Conservation (phyloP, 2,113 vertebrate species). For the Hipposideros armiger region DNA sequence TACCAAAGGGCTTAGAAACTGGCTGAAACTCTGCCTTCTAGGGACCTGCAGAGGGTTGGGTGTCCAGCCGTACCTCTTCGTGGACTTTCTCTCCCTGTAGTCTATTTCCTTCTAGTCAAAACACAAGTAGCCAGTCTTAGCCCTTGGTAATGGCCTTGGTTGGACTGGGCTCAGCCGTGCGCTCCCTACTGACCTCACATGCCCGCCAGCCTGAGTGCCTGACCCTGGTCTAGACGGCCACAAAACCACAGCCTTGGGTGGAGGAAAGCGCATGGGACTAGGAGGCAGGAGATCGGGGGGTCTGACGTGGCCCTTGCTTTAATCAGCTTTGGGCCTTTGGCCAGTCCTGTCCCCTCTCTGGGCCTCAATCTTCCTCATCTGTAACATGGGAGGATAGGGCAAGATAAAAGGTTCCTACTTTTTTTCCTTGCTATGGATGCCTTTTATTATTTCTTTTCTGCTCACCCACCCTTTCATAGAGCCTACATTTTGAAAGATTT, state of each 20-base stretch:
- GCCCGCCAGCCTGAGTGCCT: background rate
- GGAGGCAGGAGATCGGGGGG: background rate
- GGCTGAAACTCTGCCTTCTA: background rate
- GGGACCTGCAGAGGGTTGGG: background rate
- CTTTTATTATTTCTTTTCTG: background rate
- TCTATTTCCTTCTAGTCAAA: slow-evolving; percentile 30
- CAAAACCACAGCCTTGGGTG: background rate
- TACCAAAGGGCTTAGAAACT: background rate
- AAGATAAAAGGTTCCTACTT: background rate
- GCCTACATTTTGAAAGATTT: slow-evolving; percentile 18
- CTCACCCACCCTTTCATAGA: background rate
- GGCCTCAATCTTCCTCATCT: background rate
- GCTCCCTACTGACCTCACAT: background rate
- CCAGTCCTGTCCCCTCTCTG: background rate
- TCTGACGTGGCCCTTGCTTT: background rate
- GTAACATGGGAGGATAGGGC: background rate
- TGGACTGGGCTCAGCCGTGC: background rate
- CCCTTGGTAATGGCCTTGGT: slow-evolving; percentile 31
- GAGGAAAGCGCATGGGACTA: background rate
- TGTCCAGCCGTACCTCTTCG: background rate
- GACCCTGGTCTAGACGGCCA: slow-evolving; percentile 28
- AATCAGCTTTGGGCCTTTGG: background rate
- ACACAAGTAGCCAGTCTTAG: background rate
- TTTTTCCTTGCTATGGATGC: background rate
- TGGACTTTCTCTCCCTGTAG: background rate